These are phyloP conservation scores for Origma solitaria DNA, from an alignment of 2,113 vertebrate species.

Conservation along the genomic window DNA sequence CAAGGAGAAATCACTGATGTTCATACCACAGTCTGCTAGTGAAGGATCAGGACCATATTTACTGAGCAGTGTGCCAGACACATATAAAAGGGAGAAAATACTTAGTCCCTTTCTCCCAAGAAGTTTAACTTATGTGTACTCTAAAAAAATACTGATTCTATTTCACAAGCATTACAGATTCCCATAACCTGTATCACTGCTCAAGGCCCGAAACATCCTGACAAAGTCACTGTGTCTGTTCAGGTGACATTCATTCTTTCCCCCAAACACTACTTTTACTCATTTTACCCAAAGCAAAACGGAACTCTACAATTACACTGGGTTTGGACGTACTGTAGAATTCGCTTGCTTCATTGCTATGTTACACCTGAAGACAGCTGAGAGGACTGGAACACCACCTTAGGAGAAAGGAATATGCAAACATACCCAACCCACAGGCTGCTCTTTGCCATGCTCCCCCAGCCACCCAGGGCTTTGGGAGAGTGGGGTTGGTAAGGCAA, in stretches of 20 bases:
- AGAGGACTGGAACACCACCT: background rate
- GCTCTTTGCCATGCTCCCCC: background rate
- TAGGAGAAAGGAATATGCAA: background rate
- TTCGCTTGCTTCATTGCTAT: fast-evolving
- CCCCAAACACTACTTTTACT: background rate
- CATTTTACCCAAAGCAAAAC: background rate
- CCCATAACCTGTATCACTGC: background rate
- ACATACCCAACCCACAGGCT: background rate
- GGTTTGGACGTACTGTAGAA: background rate
- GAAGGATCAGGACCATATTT: background rate
- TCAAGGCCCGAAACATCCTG: background rate
- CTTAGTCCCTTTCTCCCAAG: background rate
- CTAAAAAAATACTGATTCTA: background rate
- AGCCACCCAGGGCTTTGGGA: fast-evolving
- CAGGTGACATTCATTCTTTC: background rate
- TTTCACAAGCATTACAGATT: background rate
- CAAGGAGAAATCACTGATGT: background rate
- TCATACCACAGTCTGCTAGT: background rate
- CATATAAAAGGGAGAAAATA: background rate
- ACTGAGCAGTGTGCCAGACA: background rate
- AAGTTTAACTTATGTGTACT: background rate
- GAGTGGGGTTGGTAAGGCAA: background rate
- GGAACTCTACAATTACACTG: background rate
- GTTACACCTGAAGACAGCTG: background rate
- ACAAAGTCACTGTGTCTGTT: background rate